phyloP scores from a whole-genome alignment of 2,888 invertebrate species.

The Meiosimyza decipiens region DNA sequence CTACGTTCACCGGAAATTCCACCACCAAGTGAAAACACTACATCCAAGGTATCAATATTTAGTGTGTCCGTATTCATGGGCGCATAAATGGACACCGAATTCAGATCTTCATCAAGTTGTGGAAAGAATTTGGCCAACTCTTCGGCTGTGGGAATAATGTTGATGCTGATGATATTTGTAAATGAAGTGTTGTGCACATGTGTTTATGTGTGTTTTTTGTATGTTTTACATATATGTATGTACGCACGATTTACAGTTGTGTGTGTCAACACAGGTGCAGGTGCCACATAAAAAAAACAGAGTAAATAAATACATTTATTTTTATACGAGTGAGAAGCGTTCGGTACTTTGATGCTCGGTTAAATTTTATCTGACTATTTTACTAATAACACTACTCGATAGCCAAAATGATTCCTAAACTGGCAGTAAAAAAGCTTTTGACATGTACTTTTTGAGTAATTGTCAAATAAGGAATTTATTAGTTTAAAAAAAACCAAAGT shows the following conservation, averaged over 20 bases:
- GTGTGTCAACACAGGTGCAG: slow-evolving; percentile 4
- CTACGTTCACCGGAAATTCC: slow-evolving; percentile 48
- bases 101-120: slow-evolving; percentile 71
- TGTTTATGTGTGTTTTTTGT: background rate
- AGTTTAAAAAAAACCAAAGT: too few species aligned
- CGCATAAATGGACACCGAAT: slow-evolving; percentile 67
- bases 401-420: too few species aligned
- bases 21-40: slow-evolving; percentile 43
- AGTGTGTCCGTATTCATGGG: slow-evolving; percentile 66
- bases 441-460: too few species aligned
- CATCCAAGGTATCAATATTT: slow-evolving; percentile 48
- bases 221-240: background rate
- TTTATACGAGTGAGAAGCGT: too few species aligned
- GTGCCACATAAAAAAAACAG: background rate
- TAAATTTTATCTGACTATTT: too few species aligned
- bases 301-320: too few species aligned
- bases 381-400: too few species aligned
- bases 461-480: too few species aligned
- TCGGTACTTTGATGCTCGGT: too few species aligned
- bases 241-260: slow-evolving; percentile 7
- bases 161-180: slow-evolving; percentile 43
- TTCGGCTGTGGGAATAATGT: slow-evolving; percentile 63
- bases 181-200: background rate
- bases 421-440: too few species aligned
- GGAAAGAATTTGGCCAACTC: slow-evolving; percentile 70